Evolutionary conservation across 2,888 invertebrate genomes (phyloP), one percentile per base, ranked within the genome.

Genomic region (Cheiracanthium punctorium): DNA sequence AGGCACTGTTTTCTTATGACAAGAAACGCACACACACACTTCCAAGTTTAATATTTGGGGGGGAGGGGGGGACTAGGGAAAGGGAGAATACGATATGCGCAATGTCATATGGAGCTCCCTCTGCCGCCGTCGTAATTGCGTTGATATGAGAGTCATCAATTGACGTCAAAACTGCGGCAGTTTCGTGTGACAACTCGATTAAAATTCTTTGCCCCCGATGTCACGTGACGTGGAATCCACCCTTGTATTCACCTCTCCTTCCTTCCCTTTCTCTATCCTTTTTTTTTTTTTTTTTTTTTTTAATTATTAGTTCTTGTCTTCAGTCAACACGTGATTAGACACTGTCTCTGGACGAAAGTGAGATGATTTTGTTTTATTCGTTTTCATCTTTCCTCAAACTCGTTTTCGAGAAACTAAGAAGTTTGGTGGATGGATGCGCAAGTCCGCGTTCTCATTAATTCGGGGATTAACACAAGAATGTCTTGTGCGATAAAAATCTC

Each of bases 111-210:
- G 33, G 24, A 58, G 24, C 28, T n/a, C n/a, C n/a, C 29, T 70
- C 30, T 71, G 71, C 65, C 43, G 24, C 20, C 41, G 69, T 76
- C 71, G 76, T 82, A 82, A 82, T 82, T 82, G 82, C 52, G 37
- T 33, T 77, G 77, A 82, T 77, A 43, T 48, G 67, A 67, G 41
- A 71, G 48, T 67, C 82, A 73, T 77, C 82, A 82, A 72, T 77
- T 77, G 77, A 65, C 77, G 77, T 77, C 73, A 82, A 20, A 76
- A 71, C 10, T 71, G 20, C 28, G 37, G 67, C 20, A 8, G 32
- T 58, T 58, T 76, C 64, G 64, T 67, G 32, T 82, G 82, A 82
- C 82, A 82, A 82, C 82, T 82, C 82, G 82, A 82, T 82, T 82
- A 73, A 67, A 82, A 82, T 82, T 82, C 76, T 64, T 71, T 70